phyloP scores from a whole-genome alignment of 1,140 invertebrate species.

The Micrasema longulum region DNA sequence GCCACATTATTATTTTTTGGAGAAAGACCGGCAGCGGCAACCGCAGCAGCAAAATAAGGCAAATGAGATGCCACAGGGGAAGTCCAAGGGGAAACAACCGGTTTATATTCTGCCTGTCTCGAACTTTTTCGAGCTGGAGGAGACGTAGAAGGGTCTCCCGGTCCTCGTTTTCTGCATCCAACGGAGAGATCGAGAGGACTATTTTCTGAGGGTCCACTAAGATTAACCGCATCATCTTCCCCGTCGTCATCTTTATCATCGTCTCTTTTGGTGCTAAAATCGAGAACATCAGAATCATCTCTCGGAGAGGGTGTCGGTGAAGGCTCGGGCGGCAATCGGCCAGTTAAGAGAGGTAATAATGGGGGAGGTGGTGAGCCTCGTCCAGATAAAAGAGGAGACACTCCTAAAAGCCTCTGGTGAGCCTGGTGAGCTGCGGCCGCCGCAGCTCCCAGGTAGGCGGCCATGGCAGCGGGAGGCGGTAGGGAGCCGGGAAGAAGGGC shows the following conservation, averaged over 20 bases:
- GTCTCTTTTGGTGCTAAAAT: constrained; percentile 80
- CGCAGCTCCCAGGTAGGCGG: constrained; percentile 78
- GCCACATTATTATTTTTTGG: constrained; percentile 74
- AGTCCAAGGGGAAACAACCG: constrained; percentile 79
- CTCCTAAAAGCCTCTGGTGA: constrained; percentile 80
- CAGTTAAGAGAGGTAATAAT: constrained; percentile 67
- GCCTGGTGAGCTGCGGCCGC: constrained; percentile 76
- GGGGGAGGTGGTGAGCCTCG: constrained; percentile 79
- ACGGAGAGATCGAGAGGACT: constrained; percentile 85
- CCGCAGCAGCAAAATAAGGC: constrained; percentile 85
- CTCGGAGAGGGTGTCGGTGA: constrained; percentile 63
- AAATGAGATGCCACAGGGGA: constrained; percentile 81
- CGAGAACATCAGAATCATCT: constrained; percentile 73
- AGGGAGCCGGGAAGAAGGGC: constrained; percentile 66
- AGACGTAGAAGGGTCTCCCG: constrained; percentile 73
- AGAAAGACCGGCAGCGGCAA: constrained; percentile 79
- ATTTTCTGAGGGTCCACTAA: constrained; percentile 77
- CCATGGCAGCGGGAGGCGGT: constrained; percentile 77
- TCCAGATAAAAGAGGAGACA: constrained; percentile 68
- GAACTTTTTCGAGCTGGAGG: constrained; percentile 75
- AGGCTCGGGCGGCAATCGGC: constrained; percentile 63
- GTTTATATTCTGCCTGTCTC: constrained; percentile 73
- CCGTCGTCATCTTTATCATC: constrained; percentile 72
- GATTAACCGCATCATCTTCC: constrained; percentile 74
- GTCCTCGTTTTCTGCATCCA: constrained; percentile 77